Evolutionary conservation across 1,140 invertebrate species (phyloP).

Genomic region (Drosophila ambigua): DNA sequence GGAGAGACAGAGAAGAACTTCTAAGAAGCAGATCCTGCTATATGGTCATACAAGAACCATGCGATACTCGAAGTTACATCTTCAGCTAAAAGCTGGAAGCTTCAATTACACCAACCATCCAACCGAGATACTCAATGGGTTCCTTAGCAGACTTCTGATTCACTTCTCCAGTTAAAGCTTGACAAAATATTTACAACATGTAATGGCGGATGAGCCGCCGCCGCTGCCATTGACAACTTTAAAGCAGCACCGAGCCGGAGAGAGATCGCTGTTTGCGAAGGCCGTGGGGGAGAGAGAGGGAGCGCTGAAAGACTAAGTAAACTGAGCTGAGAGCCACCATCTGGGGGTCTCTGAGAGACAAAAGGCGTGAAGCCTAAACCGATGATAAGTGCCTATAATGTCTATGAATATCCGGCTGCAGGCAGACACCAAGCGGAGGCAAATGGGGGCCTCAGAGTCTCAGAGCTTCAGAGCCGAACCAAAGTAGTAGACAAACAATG

Average conservation of each 20-base stretch:
- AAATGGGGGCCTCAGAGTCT: neutral
- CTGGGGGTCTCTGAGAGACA: slow-evolving; percentile 43
- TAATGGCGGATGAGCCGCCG: slow-evolving; percentile 15
- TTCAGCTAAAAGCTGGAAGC: no score
- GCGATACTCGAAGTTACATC: no score
- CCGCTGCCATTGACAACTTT: slow-evolving; percentile 26
- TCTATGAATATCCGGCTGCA: slow-evolving; percentile 63
- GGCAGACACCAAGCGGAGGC: slow-evolving; percentile 23
- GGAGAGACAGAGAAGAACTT: no score
- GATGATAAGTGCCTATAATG: slow-evolving; percentile 77
- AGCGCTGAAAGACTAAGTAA: slow-evolving; percentile 7
- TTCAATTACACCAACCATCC: no score
- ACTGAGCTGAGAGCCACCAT: slow-evolving; percentile 1
- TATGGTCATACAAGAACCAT: no score
- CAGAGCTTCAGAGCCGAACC: slow-evolving; percentile 8
- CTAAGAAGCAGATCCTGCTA: no score
- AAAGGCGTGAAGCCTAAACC: slow-evolving; percentile 74
- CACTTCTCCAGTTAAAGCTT: slow-evolving; percentile 2
- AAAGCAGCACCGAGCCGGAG: neutral
- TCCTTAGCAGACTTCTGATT: no score
- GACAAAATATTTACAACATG: slow-evolving; percentile 1
- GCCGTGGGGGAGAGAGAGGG: neutral
- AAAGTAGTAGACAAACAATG: slow-evolving; percentile 75
- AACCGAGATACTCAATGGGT: no score
- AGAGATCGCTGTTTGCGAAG: slow-evolving; percentile 21